These are phyloP conservation scores for Brienomyrus longianalis DNA, from an alignment of 2,113 vertebrate species.

Conservation along the genomic window DNA sequence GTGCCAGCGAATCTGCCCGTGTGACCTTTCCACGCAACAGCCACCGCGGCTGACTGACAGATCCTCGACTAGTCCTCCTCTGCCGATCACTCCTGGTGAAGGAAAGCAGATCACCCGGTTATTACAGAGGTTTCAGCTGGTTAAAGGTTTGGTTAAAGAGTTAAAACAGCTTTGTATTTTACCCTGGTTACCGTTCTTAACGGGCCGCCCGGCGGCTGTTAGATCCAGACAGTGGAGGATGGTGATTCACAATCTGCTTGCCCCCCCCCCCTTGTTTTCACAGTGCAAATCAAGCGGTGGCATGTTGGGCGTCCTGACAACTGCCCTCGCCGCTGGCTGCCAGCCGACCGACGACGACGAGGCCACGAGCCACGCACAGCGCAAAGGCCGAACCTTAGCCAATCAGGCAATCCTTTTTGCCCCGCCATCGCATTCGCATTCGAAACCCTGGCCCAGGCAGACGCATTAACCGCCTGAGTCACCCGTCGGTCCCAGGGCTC, in stretches of 20 bases:
- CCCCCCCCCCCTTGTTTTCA: neutral
- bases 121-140: neutral
- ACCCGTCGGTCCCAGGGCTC: neutral
- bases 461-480: neutral
- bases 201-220: neutral
- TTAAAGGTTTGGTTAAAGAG: neutral
- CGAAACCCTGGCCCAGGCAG: neutral
- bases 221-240: neutral
- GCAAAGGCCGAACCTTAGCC: neutral
- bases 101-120: neutral
- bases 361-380: neutral
- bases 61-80: conserved; percentile 22
- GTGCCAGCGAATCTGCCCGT: conserved; percentile 39
- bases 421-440: neutral
- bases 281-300: neutral
- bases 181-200: neutral
- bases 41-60: conserved; percentile 24
- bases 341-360: neutral
- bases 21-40: conserved; percentile 29
- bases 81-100: conserved; percentile 23
- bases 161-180: neutral
- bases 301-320: neutral
- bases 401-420: neutral
- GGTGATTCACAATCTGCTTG: neutral
- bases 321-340: neutral